phyloP scores from a whole-genome alignment of 1,140 invertebrate species.

The Drosophila serrata region DNA sequence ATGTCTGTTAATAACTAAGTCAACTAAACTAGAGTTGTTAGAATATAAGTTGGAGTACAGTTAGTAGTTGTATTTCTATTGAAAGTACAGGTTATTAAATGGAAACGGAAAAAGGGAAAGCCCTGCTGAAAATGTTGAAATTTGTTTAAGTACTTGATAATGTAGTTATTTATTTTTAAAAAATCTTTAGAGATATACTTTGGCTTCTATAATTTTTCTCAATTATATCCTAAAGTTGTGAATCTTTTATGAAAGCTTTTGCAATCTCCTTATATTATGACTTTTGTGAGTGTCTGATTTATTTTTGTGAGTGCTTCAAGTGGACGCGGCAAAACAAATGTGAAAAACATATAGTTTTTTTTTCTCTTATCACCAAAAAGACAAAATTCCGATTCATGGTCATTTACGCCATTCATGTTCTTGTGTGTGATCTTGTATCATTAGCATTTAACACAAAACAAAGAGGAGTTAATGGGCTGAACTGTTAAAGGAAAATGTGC shows the following conservation, averaged over 20 bases:
- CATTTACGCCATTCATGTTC: conserved; percentile 60
- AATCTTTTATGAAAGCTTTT: background rate
- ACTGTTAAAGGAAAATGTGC: conserved; percentile 6
- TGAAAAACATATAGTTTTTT: conserved; percentile 27
- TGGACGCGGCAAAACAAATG: conserved; percentile 72
- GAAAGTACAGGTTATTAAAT: background rate
- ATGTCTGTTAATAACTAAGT: conserved; percentile 12
- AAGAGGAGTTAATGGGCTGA: conserved; percentile 21
- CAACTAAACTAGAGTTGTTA: conserved; percentile 32
- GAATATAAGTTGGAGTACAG: conserved; percentile 13
- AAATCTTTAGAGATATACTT: background rate
- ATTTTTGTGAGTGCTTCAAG: conserved; percentile 18
- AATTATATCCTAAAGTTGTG: too few relatives aligned
- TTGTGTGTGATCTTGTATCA: conserved; percentile 28
- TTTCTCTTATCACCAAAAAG: conserved; percentile 7
- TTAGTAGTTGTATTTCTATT: conserved; percentile 13
- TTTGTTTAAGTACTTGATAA: background rate
- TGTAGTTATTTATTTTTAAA: background rate
- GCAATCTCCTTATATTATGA: background rate
- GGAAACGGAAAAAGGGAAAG: conserved; percentile 24
- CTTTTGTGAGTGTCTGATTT: conserved; percentile 9
- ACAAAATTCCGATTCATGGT: conserved; percentile 72
- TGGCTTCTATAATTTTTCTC: background rate
- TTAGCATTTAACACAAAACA: conserved; percentile 31
- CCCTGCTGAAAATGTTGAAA: background rate